phyloP scores from a whole-genome alignment of 2,113 vertebrate genomes.

The Oryzias melastigma region DNA sequence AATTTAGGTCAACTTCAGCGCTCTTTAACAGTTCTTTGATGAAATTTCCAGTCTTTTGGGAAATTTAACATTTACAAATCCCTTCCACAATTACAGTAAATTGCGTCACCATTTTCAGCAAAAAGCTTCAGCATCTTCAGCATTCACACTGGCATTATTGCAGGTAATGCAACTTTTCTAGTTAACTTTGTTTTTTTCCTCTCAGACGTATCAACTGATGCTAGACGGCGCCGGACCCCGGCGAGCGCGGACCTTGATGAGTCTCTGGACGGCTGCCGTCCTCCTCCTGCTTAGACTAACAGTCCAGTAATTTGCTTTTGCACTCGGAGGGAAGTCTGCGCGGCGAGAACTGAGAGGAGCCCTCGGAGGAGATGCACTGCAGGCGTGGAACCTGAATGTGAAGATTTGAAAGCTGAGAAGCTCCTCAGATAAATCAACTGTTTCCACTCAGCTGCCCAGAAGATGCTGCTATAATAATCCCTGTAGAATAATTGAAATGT shows the following conservation, averaged over 20 bases:
- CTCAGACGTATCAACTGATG: conserved; percentile 63
- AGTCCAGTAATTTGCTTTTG: conserved; percentile 74
- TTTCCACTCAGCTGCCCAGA: conserved; percentile 47
- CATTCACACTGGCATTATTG: too few relatives aligned
- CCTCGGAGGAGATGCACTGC: conserved; percentile 24
- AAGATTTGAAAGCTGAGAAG: conserved; percentile 15
- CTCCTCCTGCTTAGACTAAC: conserved; percentile 32
- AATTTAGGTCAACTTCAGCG: too few relatives aligned
- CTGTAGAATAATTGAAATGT: conserved; percentile 53
- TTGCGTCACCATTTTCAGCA: too few relatives aligned
- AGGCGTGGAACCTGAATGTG: conserved; percentile 47
- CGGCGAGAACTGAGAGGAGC: conserved; percentile 13
- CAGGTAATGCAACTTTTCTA: too few relatives aligned
- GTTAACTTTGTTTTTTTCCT: not conserved
- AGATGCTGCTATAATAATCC: conserved; percentile 70
- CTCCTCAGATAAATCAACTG: conserved; percentile 34
- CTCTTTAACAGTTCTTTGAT: too few relatives aligned
- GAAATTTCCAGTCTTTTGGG: too few relatives aligned
- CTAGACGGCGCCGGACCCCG: not conserved
- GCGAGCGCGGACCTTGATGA: not conserved
- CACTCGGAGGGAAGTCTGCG: conserved; percentile 66
- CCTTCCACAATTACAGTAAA: too few relatives aligned
- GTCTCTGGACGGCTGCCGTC: conserved; percentile 26
- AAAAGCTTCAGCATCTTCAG: too few relatives aligned
- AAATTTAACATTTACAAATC: too few relatives aligned